A percentile compares a stretch with the other conserved stretches of the same genome.
Evolutionary conservation across 2,113 vertebrate genomes (phyloP).

Genomic region (Carlito syrichta): DNA sequence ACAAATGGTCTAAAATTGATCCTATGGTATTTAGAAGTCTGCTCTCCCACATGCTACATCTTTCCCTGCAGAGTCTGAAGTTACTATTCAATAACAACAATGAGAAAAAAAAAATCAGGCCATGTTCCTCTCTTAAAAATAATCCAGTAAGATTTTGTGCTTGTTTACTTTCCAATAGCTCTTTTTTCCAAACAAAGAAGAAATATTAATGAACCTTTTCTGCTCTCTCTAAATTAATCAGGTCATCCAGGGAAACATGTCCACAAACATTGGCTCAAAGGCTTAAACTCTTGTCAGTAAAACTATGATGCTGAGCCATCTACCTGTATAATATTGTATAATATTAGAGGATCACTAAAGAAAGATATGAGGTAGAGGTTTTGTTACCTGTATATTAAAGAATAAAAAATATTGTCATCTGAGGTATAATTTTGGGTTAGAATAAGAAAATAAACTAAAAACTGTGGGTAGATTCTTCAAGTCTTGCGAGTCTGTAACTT

Average conservation of each 20-base stretch:
- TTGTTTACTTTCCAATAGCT: constrained; percentile 5
- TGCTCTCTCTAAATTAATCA: constrained; percentile 1
- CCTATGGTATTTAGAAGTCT: not conserved
- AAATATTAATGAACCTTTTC: not conserved
- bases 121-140: constrained; percentile 1
- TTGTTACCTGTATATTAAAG: not conserved
- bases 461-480: not conserved
- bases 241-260: not conserved
- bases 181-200: constrained; percentile 26
- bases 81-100: not conserved
- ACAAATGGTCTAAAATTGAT: not conserved
- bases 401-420: constrained; percentile 15
- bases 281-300: constrained; percentile 1
- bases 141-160: constrained; percentile 24
- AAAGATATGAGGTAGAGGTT: not conserved
- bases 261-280: not conserved
- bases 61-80: not conserved
- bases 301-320: not conserved
- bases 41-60: not conserved
- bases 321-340: not conserved
- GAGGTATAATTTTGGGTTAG: not conserved
- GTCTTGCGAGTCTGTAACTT: not conserved
- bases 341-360: not conserved
- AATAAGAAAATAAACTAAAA: constrained; percentile 13
- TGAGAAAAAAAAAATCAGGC: not conserved